Percentiles rank a stretch among this genome's conserved stretches.
Conservation (phyloP, 2,113 vertebrate genomes). For the Notechis scutatus region DNA sequence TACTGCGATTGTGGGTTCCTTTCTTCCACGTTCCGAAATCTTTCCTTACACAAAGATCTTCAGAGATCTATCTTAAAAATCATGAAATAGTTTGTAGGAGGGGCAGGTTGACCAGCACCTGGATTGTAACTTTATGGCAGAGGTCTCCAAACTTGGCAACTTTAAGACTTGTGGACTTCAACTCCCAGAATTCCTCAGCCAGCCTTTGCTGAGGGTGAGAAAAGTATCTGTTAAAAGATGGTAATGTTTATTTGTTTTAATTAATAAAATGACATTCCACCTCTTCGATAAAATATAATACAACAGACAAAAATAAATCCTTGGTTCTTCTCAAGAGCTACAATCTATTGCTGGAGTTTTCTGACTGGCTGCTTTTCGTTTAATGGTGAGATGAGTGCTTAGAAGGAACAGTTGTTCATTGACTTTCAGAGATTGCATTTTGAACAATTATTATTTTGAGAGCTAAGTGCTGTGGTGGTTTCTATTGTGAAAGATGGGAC, state of each 20-base stretch:
- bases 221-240: background rate
- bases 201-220: background rate
- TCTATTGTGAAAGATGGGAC: background rate
- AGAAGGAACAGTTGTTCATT: background rate
- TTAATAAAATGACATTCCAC: background rate
- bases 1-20: conserved; percentile 23
- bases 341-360: background rate
- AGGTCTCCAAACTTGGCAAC: too few relatives aligned
- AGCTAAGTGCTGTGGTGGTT: background rate
- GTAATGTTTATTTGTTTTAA: background rate
- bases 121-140: background rate
- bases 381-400: background rate
- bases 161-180: too few relatives aligned
- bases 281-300: background rate
- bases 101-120: background rate
- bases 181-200: too few relatives aligned
- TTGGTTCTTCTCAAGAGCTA: background rate
- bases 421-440: background rate
- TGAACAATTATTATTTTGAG: background rate
- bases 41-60: background rate
- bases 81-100: background rate
- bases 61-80: background rate
- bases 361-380: background rate
- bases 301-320: background rate
- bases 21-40: conserved; percentile 23